A percentile compares a stretch with the other conserved stretches of the same genome.
phyloP scores from a whole-genome alignment of 2,797 vertebrate species.

The Manis crassicaudata region DNA sequence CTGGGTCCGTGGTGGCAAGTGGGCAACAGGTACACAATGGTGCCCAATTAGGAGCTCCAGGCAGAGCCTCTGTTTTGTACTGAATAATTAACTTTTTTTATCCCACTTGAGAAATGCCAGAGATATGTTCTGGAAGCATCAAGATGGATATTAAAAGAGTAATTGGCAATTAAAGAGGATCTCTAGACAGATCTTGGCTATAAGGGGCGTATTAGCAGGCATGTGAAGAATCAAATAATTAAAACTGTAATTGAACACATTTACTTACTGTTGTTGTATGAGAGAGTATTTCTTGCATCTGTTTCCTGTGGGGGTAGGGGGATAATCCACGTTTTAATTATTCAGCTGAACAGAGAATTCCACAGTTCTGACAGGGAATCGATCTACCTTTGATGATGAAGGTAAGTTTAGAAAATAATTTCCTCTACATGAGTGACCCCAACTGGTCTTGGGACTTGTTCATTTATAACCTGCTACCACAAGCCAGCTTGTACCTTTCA shows the following conservation, averaged over 20 bases:
- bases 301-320: constrained; percentile 80
- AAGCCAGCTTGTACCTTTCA: background rate
- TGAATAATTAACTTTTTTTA: background rate
- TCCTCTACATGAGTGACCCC: background rate
- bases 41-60: constrained; percentile 43
- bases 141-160: constrained; percentile 61
- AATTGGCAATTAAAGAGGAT: constrained; percentile 67
- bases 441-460: constrained; percentile 10
- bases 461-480: background rate
- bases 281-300: constrained; percentile 85
- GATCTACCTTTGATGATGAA: constrained; percentile 60
- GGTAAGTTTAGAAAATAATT: constrained; percentile 46
- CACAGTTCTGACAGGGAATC: constrained; percentile 52
- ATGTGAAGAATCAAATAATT: constrained; percentile 61
- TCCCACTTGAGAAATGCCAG: constrained; percentile 42
- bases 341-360: constrained; percentile 44
- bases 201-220: constrained; percentile 38
- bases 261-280: constrained; percentile 86
- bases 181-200: constrained; percentile 58
- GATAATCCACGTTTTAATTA: constrained; percentile 70
- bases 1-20: background rate
- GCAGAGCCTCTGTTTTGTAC: constrained; percentile 13
- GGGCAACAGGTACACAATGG: background rate
- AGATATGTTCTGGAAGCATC: constrained; percentile 28
- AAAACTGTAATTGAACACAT: constrained; percentile 49